Conservation (phyloP, 2,113 vertebrate species). For the Takifugu flavidus region DNA sequence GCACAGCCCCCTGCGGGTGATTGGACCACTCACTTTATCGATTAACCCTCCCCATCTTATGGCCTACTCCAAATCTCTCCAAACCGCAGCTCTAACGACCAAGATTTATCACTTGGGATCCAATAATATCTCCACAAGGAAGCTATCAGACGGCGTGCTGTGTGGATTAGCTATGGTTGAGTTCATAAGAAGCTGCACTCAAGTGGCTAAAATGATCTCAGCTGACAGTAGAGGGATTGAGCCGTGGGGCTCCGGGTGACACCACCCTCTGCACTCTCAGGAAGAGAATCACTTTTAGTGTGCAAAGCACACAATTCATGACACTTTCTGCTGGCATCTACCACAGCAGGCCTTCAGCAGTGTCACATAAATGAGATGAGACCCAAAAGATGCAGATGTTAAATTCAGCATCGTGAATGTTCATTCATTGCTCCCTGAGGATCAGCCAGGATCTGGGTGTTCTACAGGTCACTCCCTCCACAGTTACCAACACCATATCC, state of each 20-base stretch:
- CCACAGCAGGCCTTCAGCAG: constrained; percentile 34
- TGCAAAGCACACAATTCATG: constrained; percentile 20
- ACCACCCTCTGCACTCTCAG: constrained; percentile 17
- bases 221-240: constrained; percentile 32
- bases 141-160: constrained; percentile 24
- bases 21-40: constrained; percentile 41
- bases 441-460: constrained; percentile 9
- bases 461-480: constrained; percentile 21
- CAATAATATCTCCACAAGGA: constrained; percentile 42
- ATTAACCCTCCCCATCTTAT: constrained; percentile 29
- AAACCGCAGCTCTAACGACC: constrained; percentile 36
- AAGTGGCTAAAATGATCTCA: constrained; percentile 48
- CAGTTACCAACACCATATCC: constrained; percentile 30
- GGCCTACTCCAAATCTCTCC: constrained; percentile 30
- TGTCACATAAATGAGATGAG: constrained; percentile 18
- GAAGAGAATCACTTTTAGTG: constrained; percentile 38
- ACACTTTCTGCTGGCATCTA: constrained; percentile 30
- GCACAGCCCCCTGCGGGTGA: constrained; percentile 26
- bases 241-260: constrained; percentile 23
- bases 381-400: constrained; percentile 21
- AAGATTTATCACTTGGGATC: constrained; percentile 45
- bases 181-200: constrained; percentile 43
- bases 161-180: constrained; percentile 53
- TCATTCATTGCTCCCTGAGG: constrained; percentile 1
- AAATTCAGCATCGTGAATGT: too few species aligned